These are phyloP conservation scores for Lymantria dispar DNA, from an alignment of 2,888 invertebrate genomes.

Conservation along the genomic window DNA sequence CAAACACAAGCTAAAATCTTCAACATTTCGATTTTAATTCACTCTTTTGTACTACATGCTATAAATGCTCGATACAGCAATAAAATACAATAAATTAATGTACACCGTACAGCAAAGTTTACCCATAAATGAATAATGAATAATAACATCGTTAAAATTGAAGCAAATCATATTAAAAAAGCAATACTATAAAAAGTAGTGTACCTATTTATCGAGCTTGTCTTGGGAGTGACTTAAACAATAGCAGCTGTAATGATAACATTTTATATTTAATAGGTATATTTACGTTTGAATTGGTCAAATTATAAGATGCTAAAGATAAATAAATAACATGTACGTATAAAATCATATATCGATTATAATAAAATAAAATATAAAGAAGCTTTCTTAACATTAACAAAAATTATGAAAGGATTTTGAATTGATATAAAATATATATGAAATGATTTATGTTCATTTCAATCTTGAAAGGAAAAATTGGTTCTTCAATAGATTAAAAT, in stretches of 20 bases:
- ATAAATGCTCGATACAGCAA: slow-evolving; percentile 12
- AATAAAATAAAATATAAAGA: not conserved
- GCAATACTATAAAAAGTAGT: slow-evolving; percentile 62
- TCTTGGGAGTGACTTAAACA: slow-evolving; percentile 80
- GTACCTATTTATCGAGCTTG: slow-evolving; percentile 78
- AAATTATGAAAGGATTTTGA: not conserved
- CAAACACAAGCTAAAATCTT: slow-evolving; percentile 10
- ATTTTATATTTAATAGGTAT: slow-evolving; percentile 59
- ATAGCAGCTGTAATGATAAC: slow-evolving; percentile 79
- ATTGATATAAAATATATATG: no score
- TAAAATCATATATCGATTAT: not conserved
- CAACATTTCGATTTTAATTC: slow-evolving; percentile 10
- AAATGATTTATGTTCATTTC: no score
- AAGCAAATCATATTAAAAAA: slow-evolving; percentile 58
- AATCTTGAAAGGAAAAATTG: no score
- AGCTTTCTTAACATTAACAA: not conserved
- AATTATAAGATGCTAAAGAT: not conserved
- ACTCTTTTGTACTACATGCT: slow-evolving; percentile 19
- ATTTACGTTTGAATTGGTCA: slow-evolving; percentile 18
- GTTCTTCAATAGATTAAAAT: no score
- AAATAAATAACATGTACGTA: not conserved
- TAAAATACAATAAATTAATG: slow-evolving; percentile 18
- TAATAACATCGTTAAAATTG: slow-evolving; percentile 21
- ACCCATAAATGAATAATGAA: slow-evolving; percentile 13
- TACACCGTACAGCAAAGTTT: slow-evolving; percentile 29